A percentile compares a stretch with the other conserved stretches of the same genome.
Conservation (phyloP, 2,113 vertebrate species). For the Procapra przewalskii region DNA sequence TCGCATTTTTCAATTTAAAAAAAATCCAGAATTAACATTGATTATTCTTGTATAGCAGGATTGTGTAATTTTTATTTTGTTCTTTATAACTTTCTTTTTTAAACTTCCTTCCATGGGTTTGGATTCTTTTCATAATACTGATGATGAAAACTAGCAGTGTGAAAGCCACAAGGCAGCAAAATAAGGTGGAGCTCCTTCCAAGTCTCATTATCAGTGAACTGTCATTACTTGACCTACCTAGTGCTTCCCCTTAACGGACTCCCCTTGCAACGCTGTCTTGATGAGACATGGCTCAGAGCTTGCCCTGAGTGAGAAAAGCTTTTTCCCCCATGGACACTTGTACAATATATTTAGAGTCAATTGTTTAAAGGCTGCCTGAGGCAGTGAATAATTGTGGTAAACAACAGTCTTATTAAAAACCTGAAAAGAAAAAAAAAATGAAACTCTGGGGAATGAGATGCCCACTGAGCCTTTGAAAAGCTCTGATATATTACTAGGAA, state of each 20-base stretch:
- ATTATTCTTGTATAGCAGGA: neutral
- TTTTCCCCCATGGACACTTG: neutral
- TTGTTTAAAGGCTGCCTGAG: neutral
- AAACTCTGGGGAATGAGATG: neutral
- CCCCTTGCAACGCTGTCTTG: neutral
- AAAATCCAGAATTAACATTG: neutral
- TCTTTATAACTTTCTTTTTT: neutral
- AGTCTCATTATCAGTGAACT: neutral
- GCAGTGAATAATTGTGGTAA: neutral
- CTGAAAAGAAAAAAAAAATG: neutral
- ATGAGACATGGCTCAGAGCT: neutral
- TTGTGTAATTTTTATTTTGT: neutral
- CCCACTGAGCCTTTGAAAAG: neutral
- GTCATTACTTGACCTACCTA: neutral
- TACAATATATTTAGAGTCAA: neutral
- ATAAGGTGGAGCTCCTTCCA: neutral
- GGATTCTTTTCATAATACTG: neutral
- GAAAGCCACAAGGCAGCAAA: neutral
- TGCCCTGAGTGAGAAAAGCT: neutral
- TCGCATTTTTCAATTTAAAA: neutral
- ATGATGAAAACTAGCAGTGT: neutral
- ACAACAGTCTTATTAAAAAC: neutral
- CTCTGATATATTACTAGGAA: neutral
- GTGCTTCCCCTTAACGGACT: neutral
- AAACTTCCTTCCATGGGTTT: neutral